These are phyloP conservation scores for Cyanistes caeruleus DNA, from an alignment of 2,113 vertebrate genomes.

Conservation along the genomic window DNA sequence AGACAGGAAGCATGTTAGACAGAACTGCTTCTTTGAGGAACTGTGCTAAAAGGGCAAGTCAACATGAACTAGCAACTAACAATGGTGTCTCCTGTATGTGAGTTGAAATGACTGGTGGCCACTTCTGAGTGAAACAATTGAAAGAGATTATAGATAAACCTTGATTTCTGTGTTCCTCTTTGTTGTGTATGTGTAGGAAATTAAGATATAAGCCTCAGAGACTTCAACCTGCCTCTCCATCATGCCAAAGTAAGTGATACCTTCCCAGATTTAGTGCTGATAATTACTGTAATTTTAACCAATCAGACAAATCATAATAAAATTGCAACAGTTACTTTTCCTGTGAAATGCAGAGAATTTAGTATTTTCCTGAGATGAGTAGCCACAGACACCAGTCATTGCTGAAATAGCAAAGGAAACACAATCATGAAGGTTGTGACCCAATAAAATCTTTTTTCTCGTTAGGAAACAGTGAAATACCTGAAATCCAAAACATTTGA, in stretches of 20 bases:
- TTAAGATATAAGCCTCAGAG: background rate
- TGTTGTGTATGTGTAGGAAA: background rate
- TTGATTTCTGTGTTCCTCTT: background rate
- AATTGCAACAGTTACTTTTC: background rate
- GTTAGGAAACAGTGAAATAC: background rate
- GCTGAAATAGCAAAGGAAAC: background rate
- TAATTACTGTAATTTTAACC: background rate
- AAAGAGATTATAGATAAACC: background rate
- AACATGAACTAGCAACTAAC: background rate
- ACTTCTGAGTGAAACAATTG: background rate
- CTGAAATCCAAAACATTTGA: background rate
- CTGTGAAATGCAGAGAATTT: background rate
- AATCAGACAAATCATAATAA: background rate
- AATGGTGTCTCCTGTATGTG: background rate
- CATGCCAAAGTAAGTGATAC: rapidly evolving
- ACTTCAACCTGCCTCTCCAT: background rate
- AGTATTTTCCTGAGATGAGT: background rate
- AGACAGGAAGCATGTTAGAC: background rate
- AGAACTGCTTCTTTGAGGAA: background rate
- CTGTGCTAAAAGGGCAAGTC: background rate
- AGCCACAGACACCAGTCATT: background rate
- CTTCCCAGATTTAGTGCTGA: background rate
- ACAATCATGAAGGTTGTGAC: background rate
- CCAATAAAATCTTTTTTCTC: background rate
- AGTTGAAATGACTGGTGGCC: background rate